Conservation (phyloP, 1,140 invertebrate genomes). For the Orchesella cincta region DNA sequence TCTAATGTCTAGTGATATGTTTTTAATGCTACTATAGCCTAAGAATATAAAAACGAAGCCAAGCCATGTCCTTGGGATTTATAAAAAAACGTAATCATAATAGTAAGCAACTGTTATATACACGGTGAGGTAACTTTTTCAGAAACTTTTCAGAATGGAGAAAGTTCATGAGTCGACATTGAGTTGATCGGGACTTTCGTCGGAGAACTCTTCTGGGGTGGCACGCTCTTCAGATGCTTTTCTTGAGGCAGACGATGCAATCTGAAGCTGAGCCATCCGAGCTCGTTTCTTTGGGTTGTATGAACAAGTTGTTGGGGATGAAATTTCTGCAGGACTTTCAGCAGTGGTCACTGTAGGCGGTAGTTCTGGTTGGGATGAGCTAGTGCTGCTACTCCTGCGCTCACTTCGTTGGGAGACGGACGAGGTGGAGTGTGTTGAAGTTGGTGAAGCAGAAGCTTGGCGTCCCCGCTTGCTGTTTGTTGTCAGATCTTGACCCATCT, state of each 20-base stretch:
- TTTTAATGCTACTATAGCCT: too few species aligned
- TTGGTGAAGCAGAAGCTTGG: not conserved
- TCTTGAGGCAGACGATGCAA: not conserved
- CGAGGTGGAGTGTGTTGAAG: not conserved
- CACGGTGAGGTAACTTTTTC: too few species aligned
- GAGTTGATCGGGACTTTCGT: not conserved
- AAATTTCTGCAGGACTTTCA: not conserved
- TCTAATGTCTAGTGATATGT: too few species aligned
- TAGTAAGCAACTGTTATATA: too few species aligned
- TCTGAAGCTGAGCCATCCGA: not conserved
- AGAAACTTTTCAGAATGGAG: too few species aligned
- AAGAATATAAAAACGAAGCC: too few species aligned
- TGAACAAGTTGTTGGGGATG: not conserved
- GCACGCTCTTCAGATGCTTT: not conserved
- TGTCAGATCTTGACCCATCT: not conserved
- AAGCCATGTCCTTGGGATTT: too few species aligned
- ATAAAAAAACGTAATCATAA: too few species aligned
- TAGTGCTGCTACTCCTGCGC: not conserved
- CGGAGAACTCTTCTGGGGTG: not conserved
- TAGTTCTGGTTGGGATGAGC: not conserved
- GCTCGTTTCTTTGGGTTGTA: constrained; percentile 21
- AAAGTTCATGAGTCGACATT: not conserved
- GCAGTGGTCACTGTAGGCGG: not conserved
- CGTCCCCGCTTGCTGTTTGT: not conserved
- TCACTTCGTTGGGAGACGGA: constrained; percentile 9